Conservation (phyloP, 2,797 vertebrate genomes). For the Scomberomorus guttatus region DNA sequence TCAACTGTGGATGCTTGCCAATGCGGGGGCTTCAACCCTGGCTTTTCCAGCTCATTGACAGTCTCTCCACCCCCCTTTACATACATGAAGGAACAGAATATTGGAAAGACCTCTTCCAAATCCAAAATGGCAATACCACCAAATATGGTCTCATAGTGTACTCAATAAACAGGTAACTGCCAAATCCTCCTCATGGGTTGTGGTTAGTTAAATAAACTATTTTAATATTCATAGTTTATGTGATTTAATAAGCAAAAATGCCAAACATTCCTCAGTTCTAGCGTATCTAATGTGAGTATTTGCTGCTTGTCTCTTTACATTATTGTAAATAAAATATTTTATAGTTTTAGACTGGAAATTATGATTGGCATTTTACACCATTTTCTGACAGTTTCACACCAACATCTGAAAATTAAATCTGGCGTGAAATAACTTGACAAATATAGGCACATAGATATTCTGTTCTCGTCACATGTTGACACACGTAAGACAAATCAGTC, state of each 20-base stretch:
- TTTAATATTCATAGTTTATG: background rate
- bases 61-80: slow-evolving; percentile 1
- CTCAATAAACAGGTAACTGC: background rate
- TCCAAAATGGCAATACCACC: background rate
- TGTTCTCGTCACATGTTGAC: background rate
- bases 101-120: background rate
- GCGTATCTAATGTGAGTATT: background rate
- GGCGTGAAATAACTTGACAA: background rate
- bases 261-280: no score
- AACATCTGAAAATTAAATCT: background rate
- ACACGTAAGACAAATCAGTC: background rate
- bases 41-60: slow-evolving; percentile 8
- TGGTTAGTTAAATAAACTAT: background rate
- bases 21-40: slow-evolving; percentile 19
- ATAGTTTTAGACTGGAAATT: background rate
- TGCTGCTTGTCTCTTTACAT: background rate
- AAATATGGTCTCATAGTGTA: background rate
- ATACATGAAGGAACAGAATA: background rate
- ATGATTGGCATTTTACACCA: background rate
- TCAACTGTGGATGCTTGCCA: slow-evolving; percentile 37
- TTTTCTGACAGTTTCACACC: background rate
- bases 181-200: background rate
- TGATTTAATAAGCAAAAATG: background rate
- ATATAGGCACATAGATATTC: background rate
- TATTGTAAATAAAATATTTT: background rate